A percentile compares a stretch with the other conserved stretches of the same genome.
These are phyloP conservation scores for Leptinotarsa tumamoca DNA, from an alignment of 2,888 invertebrate genomes.

Conservation along the genomic window DNA sequence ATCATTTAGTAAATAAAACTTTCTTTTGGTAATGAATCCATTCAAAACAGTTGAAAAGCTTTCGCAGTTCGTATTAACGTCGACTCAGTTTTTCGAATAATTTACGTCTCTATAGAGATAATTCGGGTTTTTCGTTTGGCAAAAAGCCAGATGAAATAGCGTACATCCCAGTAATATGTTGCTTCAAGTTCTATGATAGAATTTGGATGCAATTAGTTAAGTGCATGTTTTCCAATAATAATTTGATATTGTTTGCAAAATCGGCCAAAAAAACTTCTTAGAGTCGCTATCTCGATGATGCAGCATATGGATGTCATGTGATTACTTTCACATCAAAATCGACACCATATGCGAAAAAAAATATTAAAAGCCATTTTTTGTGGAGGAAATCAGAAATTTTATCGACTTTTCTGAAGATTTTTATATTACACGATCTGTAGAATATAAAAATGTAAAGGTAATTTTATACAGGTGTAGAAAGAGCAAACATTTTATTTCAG, in stretches of 20 bases:
- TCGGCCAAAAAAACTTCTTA: too few relatives aligned
- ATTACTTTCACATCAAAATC: too few relatives aligned
- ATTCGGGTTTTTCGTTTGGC: conserved; percentile 21
- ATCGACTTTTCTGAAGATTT: too few relatives aligned
- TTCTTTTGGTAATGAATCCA: conserved; percentile 34
- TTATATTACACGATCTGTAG: too few relatives aligned
- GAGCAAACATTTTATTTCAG: too few relatives aligned
- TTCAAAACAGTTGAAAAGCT: conserved; percentile 36
- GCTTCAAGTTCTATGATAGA: background rate
- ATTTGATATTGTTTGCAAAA: background rate
- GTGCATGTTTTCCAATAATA: background rate
- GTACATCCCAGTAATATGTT: conserved; percentile 3
- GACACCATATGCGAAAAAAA: too few relatives aligned
- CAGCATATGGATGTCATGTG: too few relatives aligned
- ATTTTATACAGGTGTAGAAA: too few relatives aligned
- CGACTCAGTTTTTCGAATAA: conserved; percentile 33
- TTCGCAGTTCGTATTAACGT: conserved; percentile 35
- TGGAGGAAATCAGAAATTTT: too few relatives aligned
- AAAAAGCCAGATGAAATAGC: background rate
- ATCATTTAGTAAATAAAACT: conserved; percentile 30
- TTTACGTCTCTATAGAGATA: conserved; percentile 29
- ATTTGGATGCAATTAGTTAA: conserved; percentile 1
- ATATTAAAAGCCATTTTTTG: too few relatives aligned
- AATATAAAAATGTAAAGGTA: too few relatives aligned
- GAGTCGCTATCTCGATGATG: too few relatives aligned